A percentile compares a stretch with the other conserved stretches of the same genome.
These are phyloP conservation scores for Rhagoletis zephyria DNA, from an alignment of 1,140 invertebrate species.

Conservation along the genomic window DNA sequence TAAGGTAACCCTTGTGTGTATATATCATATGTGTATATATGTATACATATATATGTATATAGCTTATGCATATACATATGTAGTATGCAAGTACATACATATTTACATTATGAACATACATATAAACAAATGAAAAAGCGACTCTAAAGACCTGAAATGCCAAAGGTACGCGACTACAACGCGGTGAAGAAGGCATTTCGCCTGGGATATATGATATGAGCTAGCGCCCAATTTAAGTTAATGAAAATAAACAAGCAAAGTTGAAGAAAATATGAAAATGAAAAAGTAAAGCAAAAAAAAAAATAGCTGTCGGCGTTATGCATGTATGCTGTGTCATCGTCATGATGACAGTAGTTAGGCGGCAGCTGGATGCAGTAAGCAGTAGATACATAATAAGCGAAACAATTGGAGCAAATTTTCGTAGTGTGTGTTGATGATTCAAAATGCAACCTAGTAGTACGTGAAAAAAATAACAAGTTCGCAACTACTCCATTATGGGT, in stretches of 20 bases:
- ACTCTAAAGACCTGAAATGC: background rate
- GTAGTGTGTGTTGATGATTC: background rate
- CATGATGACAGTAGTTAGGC: background rate
- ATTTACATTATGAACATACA: background rate
- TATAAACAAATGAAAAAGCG: background rate
- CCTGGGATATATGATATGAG: background rate
- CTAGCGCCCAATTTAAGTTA: conserved; percentile 29
- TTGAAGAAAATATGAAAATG: conserved; percentile 21
- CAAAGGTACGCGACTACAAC: background rate
- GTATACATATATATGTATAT: background rate
- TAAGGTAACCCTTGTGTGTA: background rate
- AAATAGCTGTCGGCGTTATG: background rate
- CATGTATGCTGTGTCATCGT: conserved; percentile 4
- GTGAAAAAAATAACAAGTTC: background rate
- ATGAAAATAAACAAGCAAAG: background rate
- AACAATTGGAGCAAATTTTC: conserved; percentile 1
- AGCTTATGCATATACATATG: background rate
- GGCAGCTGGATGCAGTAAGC: too few species aligned
- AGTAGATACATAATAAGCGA: background rate
- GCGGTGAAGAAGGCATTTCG: background rate
- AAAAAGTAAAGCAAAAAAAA: background rate
- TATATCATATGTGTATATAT: too few species aligned
- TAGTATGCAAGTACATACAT: too few species aligned
- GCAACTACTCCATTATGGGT: background rate
- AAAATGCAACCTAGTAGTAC: background rate